Conservation (phyloP, 2,113 vertebrate species). For the Takifugu bimaculatus region DNA sequence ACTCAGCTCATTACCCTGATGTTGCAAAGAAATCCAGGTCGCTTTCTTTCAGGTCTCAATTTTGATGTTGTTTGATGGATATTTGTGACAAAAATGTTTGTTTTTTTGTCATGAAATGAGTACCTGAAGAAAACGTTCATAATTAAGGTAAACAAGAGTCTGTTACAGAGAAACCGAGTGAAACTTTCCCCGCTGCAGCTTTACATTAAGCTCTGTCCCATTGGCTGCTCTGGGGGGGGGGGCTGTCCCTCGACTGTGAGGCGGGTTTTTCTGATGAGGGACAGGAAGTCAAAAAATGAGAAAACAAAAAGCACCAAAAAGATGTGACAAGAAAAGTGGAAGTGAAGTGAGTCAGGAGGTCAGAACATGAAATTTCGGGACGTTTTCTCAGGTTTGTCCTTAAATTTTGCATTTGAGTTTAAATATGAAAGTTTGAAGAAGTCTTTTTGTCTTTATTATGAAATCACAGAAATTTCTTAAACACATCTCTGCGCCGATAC, state of each 20-base stretch:
- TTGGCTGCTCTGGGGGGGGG: constrained; percentile 1
- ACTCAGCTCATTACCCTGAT: too few species aligned
- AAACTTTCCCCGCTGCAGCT: constrained; percentile 17
- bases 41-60: too few species aligned
- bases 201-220: neutral
- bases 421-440: too few species aligned
- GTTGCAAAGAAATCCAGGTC: too few species aligned
- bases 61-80: too few species aligned
- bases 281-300: constrained; percentile 20
- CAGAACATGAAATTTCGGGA: neutral
- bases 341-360: neutral
- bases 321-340: constrained; percentile 8
- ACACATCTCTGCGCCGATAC: too few species aligned
- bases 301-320: neutral
- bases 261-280: neutral
- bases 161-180: constrained; percentile 20
- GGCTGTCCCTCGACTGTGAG: constrained; percentile 15
- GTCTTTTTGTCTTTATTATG: too few species aligned
- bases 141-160: neutral
- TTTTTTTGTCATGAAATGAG: too few species aligned
- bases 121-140: neutral
- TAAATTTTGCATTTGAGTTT: neutral
- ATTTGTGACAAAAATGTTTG: too few species aligned
- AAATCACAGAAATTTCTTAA: too few species aligned
- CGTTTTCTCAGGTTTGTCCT: constrained; percentile 5